Evolutionary conservation across 2,888 invertebrate genomes (phyloP).

Genomic region (Andrena dorsata): DNA sequence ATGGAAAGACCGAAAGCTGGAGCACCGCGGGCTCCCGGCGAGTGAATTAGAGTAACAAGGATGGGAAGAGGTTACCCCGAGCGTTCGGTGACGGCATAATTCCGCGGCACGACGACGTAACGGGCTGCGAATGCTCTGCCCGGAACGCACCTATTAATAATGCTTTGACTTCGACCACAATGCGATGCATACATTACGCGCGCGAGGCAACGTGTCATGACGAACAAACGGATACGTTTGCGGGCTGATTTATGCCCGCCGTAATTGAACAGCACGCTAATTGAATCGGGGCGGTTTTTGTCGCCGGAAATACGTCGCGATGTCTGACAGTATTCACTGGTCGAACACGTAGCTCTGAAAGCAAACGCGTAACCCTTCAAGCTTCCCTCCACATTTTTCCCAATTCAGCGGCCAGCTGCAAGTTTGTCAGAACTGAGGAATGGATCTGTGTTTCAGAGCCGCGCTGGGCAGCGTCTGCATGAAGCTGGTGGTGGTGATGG

Average conservation of each 20-base stretch:
- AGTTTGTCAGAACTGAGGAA: not conserved
- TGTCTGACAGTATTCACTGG: not conserved
- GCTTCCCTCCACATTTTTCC: not conserved
- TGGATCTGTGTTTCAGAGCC: constrained; percentile 86
- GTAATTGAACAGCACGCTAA: constrained; percentile 61
- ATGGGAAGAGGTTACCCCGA: constrained; percentile 14
- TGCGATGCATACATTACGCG: constrained; percentile 66
- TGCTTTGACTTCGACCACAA: constrained; percentile 70
- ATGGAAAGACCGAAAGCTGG: not conserved
- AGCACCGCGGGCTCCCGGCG: not conserved
- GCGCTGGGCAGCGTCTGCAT: constrained; percentile 93
- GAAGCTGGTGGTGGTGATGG: constrained; percentile 94
- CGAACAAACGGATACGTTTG: constrained; percentile 60
- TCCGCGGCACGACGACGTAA: constrained; percentile 62
- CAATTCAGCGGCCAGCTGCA: not conserved
- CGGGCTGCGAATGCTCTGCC: constrained; percentile 64
- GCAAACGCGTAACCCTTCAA: not conserved
- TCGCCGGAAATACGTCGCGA: constrained; percentile 39
- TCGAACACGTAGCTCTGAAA: not conserved
- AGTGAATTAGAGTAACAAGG: constrained; percentile 29
- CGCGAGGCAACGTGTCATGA: constrained; percentile 56
- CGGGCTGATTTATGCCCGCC: constrained; percentile 57
- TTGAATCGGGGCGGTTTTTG: constrained; percentile 53
- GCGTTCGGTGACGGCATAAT: constrained; percentile 62
- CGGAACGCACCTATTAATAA: constrained; percentile 67